These are phyloP conservation scores for Myrmecophaga tridactyla DNA, from an alignment of 2,113 vertebrate genomes.

Conservation along the genomic window DNA sequence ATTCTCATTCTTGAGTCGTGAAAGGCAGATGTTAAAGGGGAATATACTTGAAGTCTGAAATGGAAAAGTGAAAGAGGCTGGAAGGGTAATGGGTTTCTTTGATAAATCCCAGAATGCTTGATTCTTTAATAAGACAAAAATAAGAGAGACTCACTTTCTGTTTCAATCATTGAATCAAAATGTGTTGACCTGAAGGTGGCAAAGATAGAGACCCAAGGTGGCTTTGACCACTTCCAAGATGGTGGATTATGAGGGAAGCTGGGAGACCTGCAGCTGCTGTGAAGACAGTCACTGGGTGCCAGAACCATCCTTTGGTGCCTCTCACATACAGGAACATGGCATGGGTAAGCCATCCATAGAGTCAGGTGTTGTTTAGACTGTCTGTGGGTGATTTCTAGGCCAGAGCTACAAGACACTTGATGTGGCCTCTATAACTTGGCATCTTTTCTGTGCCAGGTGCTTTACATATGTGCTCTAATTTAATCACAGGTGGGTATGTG, in stretches of 20 bases:
- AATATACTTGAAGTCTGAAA: too few relatives aligned
- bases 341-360: accelerated
- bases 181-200: not conserved
- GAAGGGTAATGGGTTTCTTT: not conserved
- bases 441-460: accelerated
- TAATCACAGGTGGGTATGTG: accelerated
- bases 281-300: accelerated
- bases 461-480: not conserved
- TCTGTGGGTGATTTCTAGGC: not conserved
- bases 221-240: accelerated
- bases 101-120: not conserved
- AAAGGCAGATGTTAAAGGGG: not conserved
- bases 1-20: accelerated
- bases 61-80: not conserved
- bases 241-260: too few relatives aligned
- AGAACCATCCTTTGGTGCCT: accelerated
- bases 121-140: accelerated
- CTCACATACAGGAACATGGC: accelerated
- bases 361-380: accelerated
- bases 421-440: not conserved
- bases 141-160: not conserved
- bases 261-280: not conserved
- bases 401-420: accelerated
- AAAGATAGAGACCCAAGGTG: not conserved
- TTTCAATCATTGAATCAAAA: not conserved